Percentiles rank a stretch among this genome's conserved stretches.
These are phyloP conservation scores for Parapsyche elsis DNA, from an alignment of 1,140 invertebrate genomes.

Conservation along the genomic window DNA sequence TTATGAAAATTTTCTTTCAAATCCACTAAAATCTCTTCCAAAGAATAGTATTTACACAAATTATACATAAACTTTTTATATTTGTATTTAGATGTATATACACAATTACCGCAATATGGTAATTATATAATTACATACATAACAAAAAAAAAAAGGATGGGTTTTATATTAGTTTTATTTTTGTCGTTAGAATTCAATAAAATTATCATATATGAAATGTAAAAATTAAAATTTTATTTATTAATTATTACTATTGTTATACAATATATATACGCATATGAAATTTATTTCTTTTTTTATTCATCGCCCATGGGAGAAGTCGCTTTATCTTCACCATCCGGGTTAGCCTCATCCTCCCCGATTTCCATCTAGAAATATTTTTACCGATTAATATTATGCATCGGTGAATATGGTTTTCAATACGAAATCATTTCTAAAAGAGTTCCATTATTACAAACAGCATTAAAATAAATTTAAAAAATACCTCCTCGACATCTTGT, in stretches of 20 bases:
- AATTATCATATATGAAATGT: background rate
- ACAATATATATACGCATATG: background rate
- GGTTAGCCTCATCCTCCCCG: conserved; percentile 49
- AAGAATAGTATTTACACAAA: conserved; percentile 11
- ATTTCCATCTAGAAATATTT: conserved; percentile 42
- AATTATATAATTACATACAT: background rate
- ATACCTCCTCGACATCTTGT: conserved; percentile 52
- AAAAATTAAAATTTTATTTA: conserved; percentile 31
- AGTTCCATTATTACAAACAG: too few species aligned
- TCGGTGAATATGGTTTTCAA: background rate
- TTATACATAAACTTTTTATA: conserved; percentile 20
- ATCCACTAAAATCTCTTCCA: conserved; percentile 16
- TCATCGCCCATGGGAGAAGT: conserved; percentile 52
- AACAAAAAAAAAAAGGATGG: conserved; percentile 18
- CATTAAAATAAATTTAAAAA: background rate
- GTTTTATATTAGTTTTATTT: background rate
- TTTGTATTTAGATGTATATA: conserved; percentile 13
- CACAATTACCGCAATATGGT: background rate
- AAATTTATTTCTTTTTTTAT: conserved; percentile 27
- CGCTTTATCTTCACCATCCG: conserved; percentile 54
- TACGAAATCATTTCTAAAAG: too few species aligned
- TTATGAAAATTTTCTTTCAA: background rate
- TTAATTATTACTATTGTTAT: conserved; percentile 35
- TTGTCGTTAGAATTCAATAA: background rate
- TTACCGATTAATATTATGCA: conserved; percentile 1